Evolutionary conservation across 2,888 invertebrate genomes (phyloP).

Genomic region (Ormyrus pomaceus): DNA sequence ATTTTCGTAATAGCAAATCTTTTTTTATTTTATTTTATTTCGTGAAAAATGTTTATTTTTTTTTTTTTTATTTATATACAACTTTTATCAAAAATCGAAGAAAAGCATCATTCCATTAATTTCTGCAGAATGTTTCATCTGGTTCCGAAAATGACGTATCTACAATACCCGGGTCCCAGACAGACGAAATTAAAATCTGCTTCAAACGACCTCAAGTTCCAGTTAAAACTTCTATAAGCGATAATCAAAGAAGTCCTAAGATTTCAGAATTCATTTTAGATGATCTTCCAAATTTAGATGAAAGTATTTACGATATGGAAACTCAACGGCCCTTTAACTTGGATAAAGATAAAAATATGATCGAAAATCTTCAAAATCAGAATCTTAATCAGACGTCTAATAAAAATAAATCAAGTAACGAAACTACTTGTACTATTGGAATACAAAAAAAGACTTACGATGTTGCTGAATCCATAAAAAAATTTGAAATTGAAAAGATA

Average conservation of each 20-base stretch:
- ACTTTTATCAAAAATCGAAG: constrained; percentile 20
- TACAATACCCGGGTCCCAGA: constrained; percentile 51
- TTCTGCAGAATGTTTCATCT: constrained; percentile 53
- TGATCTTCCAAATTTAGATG: constrained; percentile 34
- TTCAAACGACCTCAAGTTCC: constrained; percentile 43
- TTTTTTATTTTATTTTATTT: no score
- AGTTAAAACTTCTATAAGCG: constrained; percentile 20
- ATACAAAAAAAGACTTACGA: constrained; percentile 1
- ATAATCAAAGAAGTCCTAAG: constrained; percentile 8
- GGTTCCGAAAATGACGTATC: constrained; percentile 50
- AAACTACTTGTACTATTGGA: no score
- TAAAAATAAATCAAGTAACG: not conserved
- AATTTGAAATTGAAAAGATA: constrained; percentile 38
- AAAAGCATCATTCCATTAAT: constrained; percentile 32
- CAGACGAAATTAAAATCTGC: constrained; percentile 19
- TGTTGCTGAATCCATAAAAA: constrained; percentile 11
- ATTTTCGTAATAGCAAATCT: not conserved
- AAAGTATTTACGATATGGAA: constrained; percentile 56
- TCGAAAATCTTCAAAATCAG: constrained; percentile 33
- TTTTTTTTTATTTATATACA: constrained; percentile 2
- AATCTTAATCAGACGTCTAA: constrained; percentile 3
- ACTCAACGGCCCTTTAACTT: constrained; percentile 49
- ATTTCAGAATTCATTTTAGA: constrained; percentile 19
- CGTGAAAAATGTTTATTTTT: not conserved
- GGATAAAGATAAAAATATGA: constrained; percentile 9